A percentile compares a stretch with the other conserved stretches of the same genome.
Conservation (phyloP, 2,113 vertebrate genomes). For the Brachypteracias leptosomus region DNA sequence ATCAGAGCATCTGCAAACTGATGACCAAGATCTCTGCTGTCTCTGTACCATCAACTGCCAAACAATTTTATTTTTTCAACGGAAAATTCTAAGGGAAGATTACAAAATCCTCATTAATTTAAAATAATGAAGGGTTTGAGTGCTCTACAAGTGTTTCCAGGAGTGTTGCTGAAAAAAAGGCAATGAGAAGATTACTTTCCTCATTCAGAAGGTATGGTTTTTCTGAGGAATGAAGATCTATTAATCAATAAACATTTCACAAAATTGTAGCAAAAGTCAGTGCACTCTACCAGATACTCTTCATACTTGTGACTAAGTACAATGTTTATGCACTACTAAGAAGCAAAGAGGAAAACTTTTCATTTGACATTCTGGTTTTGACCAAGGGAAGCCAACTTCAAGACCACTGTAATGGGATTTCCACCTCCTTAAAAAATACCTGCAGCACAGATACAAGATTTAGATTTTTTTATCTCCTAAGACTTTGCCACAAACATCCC, state of each 20-base stretch:
- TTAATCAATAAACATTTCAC: background rate
- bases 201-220: background rate
- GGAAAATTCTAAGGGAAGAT: background rate
- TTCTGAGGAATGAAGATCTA: background rate
- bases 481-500: background rate
- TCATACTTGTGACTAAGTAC: background rate
- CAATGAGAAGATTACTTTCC: background rate
- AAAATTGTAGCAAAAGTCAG: background rate
- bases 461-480: background rate
- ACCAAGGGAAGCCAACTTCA: background rate
- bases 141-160: background rate
- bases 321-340: background rate
- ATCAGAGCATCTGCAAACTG: background rate
- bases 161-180: background rate
- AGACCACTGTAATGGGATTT: background rate
- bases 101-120: background rate
- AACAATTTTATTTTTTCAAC: background rate
- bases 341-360: background rate
- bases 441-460: background rate
- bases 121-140: background rate
- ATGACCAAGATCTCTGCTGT: background rate
- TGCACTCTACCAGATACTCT: background rate
- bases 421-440: background rate
- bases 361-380: background rate
- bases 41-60: background rate